Conservation (phyloP, 2,797 vertebrate genomes). For the Tinamus major region DNA sequence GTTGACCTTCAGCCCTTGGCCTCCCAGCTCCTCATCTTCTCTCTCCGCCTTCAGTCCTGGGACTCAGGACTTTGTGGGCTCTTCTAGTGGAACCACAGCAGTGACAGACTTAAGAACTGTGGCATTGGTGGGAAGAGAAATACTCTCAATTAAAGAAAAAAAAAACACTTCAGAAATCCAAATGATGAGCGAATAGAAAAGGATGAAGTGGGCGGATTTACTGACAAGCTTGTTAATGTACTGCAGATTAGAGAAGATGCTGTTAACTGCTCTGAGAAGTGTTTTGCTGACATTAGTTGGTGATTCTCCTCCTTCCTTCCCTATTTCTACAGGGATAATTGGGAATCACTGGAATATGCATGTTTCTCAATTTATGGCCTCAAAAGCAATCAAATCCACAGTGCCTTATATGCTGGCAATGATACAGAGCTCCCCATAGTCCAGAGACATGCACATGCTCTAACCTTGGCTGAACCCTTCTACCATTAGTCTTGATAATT, state of each 20-base stretch:
- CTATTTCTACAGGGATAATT: not conserved
- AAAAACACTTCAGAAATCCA: not conserved
- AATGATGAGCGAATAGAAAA: not conserved
- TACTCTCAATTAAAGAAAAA: not conserved
- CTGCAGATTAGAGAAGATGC: not conserved
- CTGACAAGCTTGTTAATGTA: not conserved
- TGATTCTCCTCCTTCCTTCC: conserved; percentile 5
- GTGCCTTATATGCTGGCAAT: conserved; percentile 29
- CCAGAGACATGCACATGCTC: conserved; percentile 42
- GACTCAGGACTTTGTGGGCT: not conserved
- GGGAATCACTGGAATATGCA: conserved; percentile 18
- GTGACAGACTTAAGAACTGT: rapidly evolving
- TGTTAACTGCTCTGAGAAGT: not conserved
- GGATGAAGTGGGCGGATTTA: not conserved
- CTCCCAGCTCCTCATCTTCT: not conserved
- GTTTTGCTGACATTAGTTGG: conserved; percentile 12
- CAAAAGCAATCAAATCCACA: conserved; percentile 29
- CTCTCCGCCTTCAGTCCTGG: not conserved
- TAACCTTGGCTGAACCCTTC: conserved; percentile 74
- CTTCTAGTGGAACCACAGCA: not conserved
- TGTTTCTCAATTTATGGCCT: conserved; percentile 10
- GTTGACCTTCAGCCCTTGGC: not conserved
- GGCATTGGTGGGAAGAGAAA: not conserved
- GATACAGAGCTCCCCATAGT: conserved; percentile 53
- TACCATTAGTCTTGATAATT: conserved; percentile 57